Base-by-base conservation (phyloP, 2,797 vertebrate genomes). In the Acridotheres tristis region DNA sequence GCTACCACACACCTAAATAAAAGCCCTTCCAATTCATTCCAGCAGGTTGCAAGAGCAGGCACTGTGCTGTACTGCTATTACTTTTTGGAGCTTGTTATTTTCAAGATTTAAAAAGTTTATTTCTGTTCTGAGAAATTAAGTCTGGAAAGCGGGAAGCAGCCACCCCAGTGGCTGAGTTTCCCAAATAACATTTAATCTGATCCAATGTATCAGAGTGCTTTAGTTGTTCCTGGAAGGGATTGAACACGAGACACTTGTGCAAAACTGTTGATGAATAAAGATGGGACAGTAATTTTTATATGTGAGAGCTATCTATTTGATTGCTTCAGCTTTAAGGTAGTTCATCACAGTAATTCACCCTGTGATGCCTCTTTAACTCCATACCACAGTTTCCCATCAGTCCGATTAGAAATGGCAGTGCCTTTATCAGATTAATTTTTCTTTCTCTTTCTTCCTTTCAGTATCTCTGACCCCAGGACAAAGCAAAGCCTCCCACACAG, bases 261-360 rank as follows among this genome's bases (percentile, higher is more conserved):
- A 96, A 92, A 95, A 96, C 95, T 96, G 95, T 97, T 98, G 97
- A 97, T 98, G 97, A 98, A 98, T 98, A 97, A 97, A 97, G 96
- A 97, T 94, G 93, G 95, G 47, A 54, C 86, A 81, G 97, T 97
- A 94, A 97, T 98, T 98, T 98, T 97, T 96, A 97, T 97, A 97
- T 97, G 97, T 97, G 97, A 94, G 96, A 97, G 98, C 98, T 98
- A 96, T 98, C 98, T 98, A 62, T 98, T 95, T 98, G 98, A 98
- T 98, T 98, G 97, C 98, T 98, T 96, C 85, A 85, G 86, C 97
- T 97, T 97, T 91, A 84, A 96, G 91, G 97, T 96, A 97, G 97
- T 98, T 97, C 98, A 98, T 98, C 97, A 90, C 97, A 97, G 95
- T 98, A 98, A 98, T 97, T 98, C 97, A 98, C 96, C 95, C 77